These are phyloP conservation scores for Auanema freiburgensis DNA, from an alignment of 2,888 invertebrate species.

Conservation along the genomic window DNA sequence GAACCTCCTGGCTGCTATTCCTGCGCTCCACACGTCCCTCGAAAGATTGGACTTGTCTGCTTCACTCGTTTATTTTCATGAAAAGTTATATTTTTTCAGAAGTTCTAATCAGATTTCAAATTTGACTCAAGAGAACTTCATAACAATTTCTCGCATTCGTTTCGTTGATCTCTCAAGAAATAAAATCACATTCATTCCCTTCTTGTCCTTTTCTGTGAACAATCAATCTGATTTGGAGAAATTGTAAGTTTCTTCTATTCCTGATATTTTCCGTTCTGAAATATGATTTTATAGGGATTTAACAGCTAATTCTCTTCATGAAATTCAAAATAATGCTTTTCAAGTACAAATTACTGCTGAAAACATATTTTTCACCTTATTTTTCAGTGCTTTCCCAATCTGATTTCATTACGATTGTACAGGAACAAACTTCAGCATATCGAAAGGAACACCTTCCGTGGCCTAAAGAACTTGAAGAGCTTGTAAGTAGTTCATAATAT, in stretches of 20 bases:
- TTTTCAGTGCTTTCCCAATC: conserved; percentile 20
- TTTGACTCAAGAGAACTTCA: conserved; percentile 23
- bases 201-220: conserved; percentile 4
- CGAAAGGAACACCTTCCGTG: conserved; percentile 31
- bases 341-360: conserved; percentile 1
- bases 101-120: conserved; percentile 32
- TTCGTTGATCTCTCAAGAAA: conserved; percentile 38
- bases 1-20: conserved; percentile 36
- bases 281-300: conserved; percentile 37
- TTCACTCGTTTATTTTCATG: background rate
- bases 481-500: conserved; percentile 26
- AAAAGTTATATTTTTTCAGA: conserved; percentile 18
- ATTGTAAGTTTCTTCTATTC: conserved; percentile 17
- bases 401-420: conserved; percentile 36
- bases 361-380: too few relatives aligned
- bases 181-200: conserved; percentile 27
- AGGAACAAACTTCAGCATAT: conserved; percentile 37
- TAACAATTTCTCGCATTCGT: conserved; percentile 22
- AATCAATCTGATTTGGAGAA: conserved; percentile 12
- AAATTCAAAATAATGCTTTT: conserved; percentile 33
- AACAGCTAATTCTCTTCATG: conserved; percentile 38
- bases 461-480: conserved; percentile 27
- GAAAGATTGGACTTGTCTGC: conserved; percentile 42
- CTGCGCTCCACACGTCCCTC: conserved; percentile 25
- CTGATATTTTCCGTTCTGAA: background rate